phyloP scores from a whole-genome alignment of 2,888 invertebrate genomes.

The Ferrisia virgata region DNA sequence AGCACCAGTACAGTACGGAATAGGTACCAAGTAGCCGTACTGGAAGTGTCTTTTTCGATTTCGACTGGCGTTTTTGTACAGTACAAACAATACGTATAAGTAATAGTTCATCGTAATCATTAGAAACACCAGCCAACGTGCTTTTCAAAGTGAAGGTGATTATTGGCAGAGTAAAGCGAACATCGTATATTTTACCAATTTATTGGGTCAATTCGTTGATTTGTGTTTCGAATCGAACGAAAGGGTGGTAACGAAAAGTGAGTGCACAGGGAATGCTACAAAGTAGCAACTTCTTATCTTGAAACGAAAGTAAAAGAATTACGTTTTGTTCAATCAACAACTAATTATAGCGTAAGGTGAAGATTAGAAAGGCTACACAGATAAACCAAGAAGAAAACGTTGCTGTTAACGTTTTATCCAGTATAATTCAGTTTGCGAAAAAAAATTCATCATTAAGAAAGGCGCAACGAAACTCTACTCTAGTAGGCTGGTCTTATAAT shows the following conservation, averaged over 20 bases:
- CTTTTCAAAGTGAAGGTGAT: slow-evolving; percentile 5
- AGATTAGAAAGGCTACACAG: neutral
- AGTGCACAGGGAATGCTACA: neutral
- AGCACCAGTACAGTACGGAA: neutral
- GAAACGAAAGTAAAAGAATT: neutral
- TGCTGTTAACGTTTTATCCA: no score
- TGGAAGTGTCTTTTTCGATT: neutral
- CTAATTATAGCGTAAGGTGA: neutral
- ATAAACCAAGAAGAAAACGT: no score
- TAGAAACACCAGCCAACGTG: neutral
- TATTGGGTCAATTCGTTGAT: slow-evolving; percentile 1
- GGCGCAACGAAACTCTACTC: no score
- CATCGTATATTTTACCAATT: neutral
- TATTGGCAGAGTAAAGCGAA: neutral
- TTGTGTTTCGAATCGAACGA: neutral
- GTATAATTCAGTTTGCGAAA: no score
- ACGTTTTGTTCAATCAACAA: neutral
- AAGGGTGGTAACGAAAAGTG: neutral
- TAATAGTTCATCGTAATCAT: slow-evolving; percentile 7
- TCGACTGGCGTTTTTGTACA: neutral
- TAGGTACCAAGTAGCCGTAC: neutral
- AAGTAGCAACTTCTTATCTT: neutral
- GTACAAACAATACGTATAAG: neutral
- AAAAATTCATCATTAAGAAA: no score
- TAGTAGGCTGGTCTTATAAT: no score